Base-by-base conservation (phyloP, 35 echinoderm and acorn worm genomes). In the Anneissia japonica region DNA sequence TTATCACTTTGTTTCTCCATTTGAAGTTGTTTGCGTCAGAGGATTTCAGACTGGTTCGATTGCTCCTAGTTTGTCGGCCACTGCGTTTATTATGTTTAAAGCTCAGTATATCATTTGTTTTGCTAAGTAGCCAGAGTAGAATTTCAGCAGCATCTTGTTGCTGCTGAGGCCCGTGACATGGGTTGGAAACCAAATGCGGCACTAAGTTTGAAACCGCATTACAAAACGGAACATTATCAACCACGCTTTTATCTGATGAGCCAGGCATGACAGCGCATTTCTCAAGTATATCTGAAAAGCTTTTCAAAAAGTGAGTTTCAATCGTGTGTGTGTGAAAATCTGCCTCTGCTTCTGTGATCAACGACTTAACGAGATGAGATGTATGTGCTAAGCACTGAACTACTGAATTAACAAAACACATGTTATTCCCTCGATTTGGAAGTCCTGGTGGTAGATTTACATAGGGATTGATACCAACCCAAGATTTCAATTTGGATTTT, bases 111-210 rank as follows among this genome's bases (percentile, higher is more conserved):
- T 74, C 55, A 40, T 89, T 79, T 1, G 81, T 35, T 32, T 43
- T 89, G 73, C 38, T 89, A 28, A 89, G 51, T 13, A 82, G 7
- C 87, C 87, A 89, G 30, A 79, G 81, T 5, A 89, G 34, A 32
- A 89, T 82, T 32, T 89, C 87, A 38, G 87, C 78, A 72, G 87
- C 87, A 75, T 89, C 87, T 37, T 89, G 87, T 29, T 89, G 87
- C 7, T 35, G 35, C 40, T 89, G 87, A 11, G 32, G 46, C 0
- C 31, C 32, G 21, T 75, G 19, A 16, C 21, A 16, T 38, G 87
- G 79, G 36, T 89, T 35, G 1, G 87, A 46, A 38, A 89, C 39
- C 26, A 89, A 35, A 40, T 73, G n/a, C 4, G 87, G 77, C 23
- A 46, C 55, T 0, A 89, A 34, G 32, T 38, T 72, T 12, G 77